Percentiles rank a stretch among this genome's conserved stretches.
Evolutionary conservation across 2,888 invertebrate species (phyloP).

Genomic region (Thereva nobilitata): DNA sequence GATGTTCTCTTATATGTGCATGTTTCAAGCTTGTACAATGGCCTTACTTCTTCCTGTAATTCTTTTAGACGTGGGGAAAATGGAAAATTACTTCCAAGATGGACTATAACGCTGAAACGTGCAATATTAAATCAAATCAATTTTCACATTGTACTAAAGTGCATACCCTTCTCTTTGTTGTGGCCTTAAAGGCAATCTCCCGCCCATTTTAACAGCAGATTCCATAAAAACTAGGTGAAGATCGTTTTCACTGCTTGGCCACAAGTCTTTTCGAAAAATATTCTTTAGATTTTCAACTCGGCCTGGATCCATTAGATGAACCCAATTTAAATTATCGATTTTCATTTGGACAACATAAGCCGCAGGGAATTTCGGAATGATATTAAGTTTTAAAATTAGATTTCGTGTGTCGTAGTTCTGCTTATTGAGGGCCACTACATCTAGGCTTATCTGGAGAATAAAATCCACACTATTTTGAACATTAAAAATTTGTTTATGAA

Average conservation of each 20-base stretch:
- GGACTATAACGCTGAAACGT: conserved; percentile 68
- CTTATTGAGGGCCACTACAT: conserved; percentile 77
- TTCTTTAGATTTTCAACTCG: conserved; percentile 75
- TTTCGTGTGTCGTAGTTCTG: conserved; percentile 76
- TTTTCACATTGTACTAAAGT: neutral
- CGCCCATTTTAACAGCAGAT: conserved; percentile 83
- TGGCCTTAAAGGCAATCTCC: conserved; percentile 78
- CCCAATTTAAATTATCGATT: conserved; percentile 86
- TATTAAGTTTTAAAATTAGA: conserved; percentile 65
- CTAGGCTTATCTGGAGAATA: conserved; percentile 60
- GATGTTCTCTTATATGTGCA: conserved; percentile 88
- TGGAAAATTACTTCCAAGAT: conserved; percentile 74
- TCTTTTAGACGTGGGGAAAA: conserved; percentile 65
- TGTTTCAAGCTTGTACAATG: conserved; percentile 73
- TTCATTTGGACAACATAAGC: conserved; percentile 81
- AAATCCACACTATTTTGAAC: neutral
- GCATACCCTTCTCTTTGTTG: conserved; percentile 80
- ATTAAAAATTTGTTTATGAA: conserved; percentile 38
- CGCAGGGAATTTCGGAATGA: conserved; percentile 70
- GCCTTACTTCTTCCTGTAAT: conserved; percentile 76
- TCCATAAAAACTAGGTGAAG: conserved; percentile 82
- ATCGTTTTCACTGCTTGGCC: conserved; percentile 76
- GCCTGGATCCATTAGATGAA: conserved; percentile 78
- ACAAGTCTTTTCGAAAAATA: conserved; percentile 75
- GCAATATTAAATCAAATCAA: neutral